Evolutionary conservation across 30 jellyfish, hydroid and myxozoan genomes (phyloP).

Genomic region (Nemopilema nomurai): DNA sequence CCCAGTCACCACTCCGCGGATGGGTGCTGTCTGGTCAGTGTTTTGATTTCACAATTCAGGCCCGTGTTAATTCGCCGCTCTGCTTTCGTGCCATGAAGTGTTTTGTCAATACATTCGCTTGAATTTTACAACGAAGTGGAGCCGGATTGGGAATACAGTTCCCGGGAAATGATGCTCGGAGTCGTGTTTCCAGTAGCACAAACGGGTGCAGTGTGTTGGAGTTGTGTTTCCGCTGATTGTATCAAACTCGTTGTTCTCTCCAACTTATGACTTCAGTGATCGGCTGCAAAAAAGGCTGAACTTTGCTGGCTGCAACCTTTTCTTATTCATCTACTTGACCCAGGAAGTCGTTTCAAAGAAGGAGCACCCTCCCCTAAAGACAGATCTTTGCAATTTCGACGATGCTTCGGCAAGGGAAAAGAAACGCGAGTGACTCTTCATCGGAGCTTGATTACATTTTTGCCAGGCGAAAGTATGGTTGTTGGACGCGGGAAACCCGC

Average conservation of each 20-base stretch:
- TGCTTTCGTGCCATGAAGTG: neutral
- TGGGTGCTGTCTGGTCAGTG: neutral
- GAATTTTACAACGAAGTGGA: neutral
- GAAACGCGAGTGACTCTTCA: constrained; percentile 1
- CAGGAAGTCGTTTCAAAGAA: no score
- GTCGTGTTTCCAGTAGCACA: neutral
- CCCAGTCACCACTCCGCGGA: no score
- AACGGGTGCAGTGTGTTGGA: neutral
- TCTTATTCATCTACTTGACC: no score
- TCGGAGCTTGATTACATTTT: constrained; percentile 6
- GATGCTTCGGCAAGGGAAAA: constrained; percentile 46
- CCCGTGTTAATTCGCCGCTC: neutral
- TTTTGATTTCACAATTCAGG: neutral
- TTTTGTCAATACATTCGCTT: neutral
- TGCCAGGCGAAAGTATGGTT: constrained; percentile 40
- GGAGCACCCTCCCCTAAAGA: neutral
- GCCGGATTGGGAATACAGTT: neutral
- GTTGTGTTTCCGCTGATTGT: neutral
- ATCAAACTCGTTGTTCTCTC: neutral
- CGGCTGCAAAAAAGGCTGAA: no score
- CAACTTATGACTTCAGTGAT: no score
- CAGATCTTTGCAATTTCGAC: neutral
- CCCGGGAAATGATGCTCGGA: neutral
- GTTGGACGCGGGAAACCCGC: constrained; percentile 41
- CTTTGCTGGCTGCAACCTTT: no score